phyloP scores from a whole-genome alignment of 2,888 invertebrate genomes.

The Philereme vetulata region DNA sequence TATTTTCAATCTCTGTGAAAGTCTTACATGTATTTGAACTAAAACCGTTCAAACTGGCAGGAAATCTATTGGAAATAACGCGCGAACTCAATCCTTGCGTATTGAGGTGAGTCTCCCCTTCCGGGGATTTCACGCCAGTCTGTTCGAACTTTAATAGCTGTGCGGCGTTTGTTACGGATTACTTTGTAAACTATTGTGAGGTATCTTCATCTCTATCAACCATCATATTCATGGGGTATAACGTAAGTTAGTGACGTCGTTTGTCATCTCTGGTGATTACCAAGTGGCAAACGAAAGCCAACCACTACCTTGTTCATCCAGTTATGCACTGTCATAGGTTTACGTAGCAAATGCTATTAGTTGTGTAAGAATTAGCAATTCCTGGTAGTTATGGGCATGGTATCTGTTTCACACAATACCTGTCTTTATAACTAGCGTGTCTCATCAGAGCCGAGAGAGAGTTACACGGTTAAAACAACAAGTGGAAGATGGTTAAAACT shows the following conservation, averaged over 20 bases:
- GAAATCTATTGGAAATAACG: constrained; percentile 1
- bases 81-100: not conserved
- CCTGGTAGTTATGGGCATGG: not conserved
- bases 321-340: not conserved
- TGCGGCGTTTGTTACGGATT: not conserved
- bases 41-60: constrained; percentile 1
- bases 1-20: no score
- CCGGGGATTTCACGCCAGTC: constrained; percentile 1
- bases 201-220: not conserved
- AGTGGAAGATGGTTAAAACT: not conserved
- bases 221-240: not conserved
- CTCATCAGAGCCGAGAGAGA: not conserved
- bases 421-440: not conserved
- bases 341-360: not conserved
- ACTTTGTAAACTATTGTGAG: constrained; percentile 2
- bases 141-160: not conserved
- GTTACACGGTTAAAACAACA: not conserved
- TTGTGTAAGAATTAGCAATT: not conserved
- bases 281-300: no score
- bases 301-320: not conserved
- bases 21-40: no score
- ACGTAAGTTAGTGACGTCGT: no score
- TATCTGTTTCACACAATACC: not conserved
- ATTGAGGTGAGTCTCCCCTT: not conserved
- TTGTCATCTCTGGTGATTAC: not conserved